Evolutionary conservation across 2,888 invertebrate species (phyloP).

Genomic region (Amphimallon solstitiale): DNA sequence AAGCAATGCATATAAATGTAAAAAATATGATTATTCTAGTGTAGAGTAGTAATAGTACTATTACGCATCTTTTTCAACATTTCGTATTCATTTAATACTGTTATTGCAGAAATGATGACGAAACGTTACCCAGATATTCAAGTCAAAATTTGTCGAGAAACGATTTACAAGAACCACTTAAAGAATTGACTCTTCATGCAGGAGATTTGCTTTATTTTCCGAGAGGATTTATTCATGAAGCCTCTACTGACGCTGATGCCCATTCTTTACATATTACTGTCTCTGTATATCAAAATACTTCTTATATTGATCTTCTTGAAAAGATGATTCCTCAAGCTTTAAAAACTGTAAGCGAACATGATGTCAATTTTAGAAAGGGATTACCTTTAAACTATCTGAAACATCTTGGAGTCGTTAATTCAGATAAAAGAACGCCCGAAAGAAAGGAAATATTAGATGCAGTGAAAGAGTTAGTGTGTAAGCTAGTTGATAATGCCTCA

Average conservation of each 20-base stretch:
- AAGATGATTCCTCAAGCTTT: slow-evolving; percentile 81
- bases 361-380: slow-evolving; percentile 65
- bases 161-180: slow-evolving; percentile 81
- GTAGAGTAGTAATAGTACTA: no score
- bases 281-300: slow-evolving; percentile 90
- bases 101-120: slow-evolving; percentile 63
- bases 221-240: slow-evolving; percentile 88
- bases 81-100: not conserved
- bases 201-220: slow-evolving; percentile 97
- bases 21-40: no score
- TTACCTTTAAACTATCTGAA: slow-evolving; percentile 82
- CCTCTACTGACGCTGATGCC: slow-evolving; percentile 76
- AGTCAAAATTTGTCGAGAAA: slow-evolving; percentile 79
- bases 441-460: slow-evolving; percentile 66
- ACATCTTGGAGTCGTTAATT: slow-evolving; percentile 77
- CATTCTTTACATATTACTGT: slow-evolving; percentile 96
- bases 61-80: not conserved
- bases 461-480: slow-evolving; percentile 68
- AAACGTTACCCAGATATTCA: slow-evolving; percentile 82
- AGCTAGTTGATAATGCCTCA: slow-evolving; percentile 70
- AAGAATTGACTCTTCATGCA: slow-evolving; percentile 81
- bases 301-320: slow-evolving; percentile 90
- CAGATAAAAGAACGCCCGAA: slow-evolving; percentile 56
- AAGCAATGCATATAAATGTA: no score
- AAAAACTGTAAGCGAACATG: slow-evolving; percentile 70